phyloP scores from a whole-genome alignment of 2,797 vertebrate genomes.

The Prunella strophiata region DNA sequence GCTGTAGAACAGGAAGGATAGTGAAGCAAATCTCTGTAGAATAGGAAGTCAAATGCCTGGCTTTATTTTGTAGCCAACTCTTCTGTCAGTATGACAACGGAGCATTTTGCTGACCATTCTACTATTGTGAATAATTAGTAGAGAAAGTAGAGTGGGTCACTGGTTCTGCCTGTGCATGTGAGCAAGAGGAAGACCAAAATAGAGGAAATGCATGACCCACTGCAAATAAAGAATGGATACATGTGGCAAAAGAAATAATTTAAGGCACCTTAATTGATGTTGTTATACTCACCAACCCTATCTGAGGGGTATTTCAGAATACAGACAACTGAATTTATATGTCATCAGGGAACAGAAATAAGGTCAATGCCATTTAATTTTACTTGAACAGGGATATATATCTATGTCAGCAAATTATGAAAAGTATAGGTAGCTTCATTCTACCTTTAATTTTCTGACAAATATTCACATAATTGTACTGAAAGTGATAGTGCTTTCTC shows the following conservation, averaged over 20 bases:
- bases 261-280: not conserved
- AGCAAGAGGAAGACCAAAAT: not conserved
- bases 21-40: not conserved
- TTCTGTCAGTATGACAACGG: not conserved
- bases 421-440: not conserved
- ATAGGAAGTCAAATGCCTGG: not conserved
- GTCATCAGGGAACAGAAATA: not conserved
- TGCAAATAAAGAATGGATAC: not conserved
- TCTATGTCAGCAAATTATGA: not conserved
- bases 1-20: not conserved
- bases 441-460: not conserved
- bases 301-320: not conserved
- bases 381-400: not conserved
- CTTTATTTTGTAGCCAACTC: not conserved
- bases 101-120: conserved; percentile 6
- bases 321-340: not conserved
- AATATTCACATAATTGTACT: not conserved
- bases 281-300: not conserved
- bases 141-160: not conserved
- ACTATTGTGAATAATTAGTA: not conserved
- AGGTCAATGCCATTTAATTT: not conserved
- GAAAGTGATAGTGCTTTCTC: not conserved
- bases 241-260: not conserved
- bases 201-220: not conserved
- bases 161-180: not conserved